A percentile compares a stretch with the other conserved stretches of the same genome.
These are phyloP conservation scores for Uria lomvia DNA, from an alignment of 2,113 vertebrate genomes.

Conservation along the genomic window DNA sequence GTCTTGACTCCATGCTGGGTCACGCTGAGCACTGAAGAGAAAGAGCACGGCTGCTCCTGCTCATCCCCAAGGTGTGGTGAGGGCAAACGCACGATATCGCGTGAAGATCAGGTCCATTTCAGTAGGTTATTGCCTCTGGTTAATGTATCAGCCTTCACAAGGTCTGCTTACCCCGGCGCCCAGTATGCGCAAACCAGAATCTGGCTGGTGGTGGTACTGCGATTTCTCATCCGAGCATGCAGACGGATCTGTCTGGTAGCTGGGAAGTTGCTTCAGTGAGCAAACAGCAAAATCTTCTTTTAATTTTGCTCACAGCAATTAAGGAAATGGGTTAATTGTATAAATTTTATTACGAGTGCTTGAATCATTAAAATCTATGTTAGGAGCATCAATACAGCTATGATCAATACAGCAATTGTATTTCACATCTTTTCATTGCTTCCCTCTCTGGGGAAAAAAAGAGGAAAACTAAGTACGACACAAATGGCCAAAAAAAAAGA, in stretches of 20 bases:
- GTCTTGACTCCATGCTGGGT: accelerated
- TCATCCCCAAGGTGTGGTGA: not conserved
- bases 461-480: not conserved
- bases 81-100: not conserved
- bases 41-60: accelerated
- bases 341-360: not conserved
- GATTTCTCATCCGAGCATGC: not conserved
- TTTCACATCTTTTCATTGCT: not conserved
- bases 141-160: not conserved
- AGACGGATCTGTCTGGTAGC: not conserved
- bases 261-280: not conserved
- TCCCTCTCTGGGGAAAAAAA: not conserved
- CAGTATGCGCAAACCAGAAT: accelerated
- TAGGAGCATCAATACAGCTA: not conserved
- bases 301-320: conserved; percentile 14
- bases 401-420: not conserved
- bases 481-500: not conserved
- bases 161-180: not conserved
- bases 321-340: not conserved
- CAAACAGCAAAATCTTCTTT: not conserved
- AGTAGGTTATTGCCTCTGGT: not conserved
- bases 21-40: accelerated
- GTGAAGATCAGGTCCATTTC: not conserved
- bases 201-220: not conserved
- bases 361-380: not conserved